Conservation (phyloP, 2,888 invertebrate species). For the Kryphioiulus occultus region DNA sequence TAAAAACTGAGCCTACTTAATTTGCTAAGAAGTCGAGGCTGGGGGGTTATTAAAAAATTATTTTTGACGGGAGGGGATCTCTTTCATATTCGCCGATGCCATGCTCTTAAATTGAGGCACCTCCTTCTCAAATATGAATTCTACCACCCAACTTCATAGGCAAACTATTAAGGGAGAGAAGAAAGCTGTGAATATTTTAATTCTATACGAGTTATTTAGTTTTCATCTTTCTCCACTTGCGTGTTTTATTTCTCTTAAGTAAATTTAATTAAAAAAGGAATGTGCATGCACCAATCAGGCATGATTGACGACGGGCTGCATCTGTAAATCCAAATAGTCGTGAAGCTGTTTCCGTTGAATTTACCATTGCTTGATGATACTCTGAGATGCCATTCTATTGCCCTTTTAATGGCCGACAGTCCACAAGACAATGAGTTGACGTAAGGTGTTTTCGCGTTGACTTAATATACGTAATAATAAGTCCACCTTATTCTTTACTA, state of each 20-base stretch:
- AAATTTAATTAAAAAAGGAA: constrained; percentile 13
- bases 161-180: neutral
- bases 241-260: constrained; percentile 7
- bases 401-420: neutral
- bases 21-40: neutral
- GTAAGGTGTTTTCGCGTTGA: no score
- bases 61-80: neutral
- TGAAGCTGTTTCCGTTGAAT: neutral
- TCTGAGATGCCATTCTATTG: neutral
- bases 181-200: neutral
- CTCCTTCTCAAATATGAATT: neutral
- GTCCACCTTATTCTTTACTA: neutral
- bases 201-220: neutral
- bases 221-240: neutral
- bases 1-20: neutral
- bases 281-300: neutral
- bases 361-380: neutral
- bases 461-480: no score
- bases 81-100: neutral
- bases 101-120: neutral
- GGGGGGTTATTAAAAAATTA: neutral
- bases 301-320: neutral
- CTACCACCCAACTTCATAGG: neutral
- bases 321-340: neutral
- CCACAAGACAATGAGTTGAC: neutral